These are phyloP conservation scores for Phrynocephalus vlangalii DNA, from an alignment of 2,797 vertebrate species.

Conservation along the genomic window DNA sequence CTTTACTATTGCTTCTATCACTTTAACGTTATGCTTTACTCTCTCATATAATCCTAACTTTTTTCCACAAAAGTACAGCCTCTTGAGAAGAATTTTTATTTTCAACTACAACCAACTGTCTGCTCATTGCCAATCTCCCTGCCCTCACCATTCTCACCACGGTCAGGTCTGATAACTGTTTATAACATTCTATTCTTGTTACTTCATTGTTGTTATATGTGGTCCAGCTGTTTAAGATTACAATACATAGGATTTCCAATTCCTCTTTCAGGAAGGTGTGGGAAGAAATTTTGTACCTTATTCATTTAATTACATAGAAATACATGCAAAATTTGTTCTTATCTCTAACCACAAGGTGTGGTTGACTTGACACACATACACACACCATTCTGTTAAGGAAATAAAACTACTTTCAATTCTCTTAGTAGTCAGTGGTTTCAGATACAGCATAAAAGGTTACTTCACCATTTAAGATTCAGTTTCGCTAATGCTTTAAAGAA, in stretches of 20 bases:
- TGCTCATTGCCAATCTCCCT: too few species aligned
- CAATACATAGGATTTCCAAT: neutral
- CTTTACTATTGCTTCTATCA: neutral
- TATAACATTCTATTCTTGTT: neutral
- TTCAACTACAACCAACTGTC: neutral
- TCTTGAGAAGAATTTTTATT: neutral
- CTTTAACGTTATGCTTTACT: neutral
- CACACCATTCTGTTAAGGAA: neutral
- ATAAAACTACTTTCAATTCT: neutral
- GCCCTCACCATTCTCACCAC: neutral
- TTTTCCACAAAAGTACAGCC: neutral
- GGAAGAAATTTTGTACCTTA: neutral
- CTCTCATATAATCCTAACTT: neutral
- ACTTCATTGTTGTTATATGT: too few species aligned
- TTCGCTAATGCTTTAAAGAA: neutral
- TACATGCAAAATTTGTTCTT: neutral
- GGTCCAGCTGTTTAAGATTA: too few species aligned
- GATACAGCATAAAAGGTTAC: neutral
- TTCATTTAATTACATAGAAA: neutral
- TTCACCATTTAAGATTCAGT: neutral
- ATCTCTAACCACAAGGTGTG: neutral
- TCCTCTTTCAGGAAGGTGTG: neutral
- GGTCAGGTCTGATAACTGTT: neutral
- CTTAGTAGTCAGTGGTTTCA: neutral
- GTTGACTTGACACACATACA: neutral